These are phyloP conservation scores for Asobara japonica DNA, from an alignment of 1,140 invertebrate species.

Conservation along the genomic window DNA sequence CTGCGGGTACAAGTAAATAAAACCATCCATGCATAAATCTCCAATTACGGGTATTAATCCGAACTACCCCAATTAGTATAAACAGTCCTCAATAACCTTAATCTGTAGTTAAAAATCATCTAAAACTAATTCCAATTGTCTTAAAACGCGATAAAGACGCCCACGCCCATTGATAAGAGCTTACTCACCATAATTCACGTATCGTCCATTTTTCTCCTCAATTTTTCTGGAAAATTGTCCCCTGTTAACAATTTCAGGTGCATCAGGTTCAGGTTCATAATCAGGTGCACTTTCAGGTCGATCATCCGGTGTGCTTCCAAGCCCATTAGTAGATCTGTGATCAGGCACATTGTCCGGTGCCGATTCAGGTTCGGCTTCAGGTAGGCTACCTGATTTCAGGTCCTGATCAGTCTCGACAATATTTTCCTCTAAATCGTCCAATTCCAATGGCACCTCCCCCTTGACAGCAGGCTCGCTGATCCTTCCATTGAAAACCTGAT, in stretches of 20 bases:
- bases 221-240: constrained; percentile 22
- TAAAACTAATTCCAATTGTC: neutral
- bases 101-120: neutral
- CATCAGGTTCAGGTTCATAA: constrained; percentile 6
- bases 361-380: no score
- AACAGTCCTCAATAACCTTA: no score
- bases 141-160: constrained; percentile 23
- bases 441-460: neutral
- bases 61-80: no score
- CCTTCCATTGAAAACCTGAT: neutral
- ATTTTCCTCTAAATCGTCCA: constrained; percentile 35
- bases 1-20: no score
- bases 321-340: no score
- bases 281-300: neutral
- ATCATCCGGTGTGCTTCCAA: no score
- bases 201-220: constrained; percentile 43
- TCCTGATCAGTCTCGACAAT: neutral
- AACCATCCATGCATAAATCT: no score
- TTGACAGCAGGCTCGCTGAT: neutral
- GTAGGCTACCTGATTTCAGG: no score
- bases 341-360: no score
- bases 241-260: neutral
- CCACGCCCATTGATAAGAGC: constrained; percentile 59
- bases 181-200: constrained; percentile 61
- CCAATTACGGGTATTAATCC: no score